Percentiles rank a stretch among this genome's conserved stretches.
Conservation (phyloP, 2,888 invertebrate genomes). For the Eretmocerus hayati region DNA sequence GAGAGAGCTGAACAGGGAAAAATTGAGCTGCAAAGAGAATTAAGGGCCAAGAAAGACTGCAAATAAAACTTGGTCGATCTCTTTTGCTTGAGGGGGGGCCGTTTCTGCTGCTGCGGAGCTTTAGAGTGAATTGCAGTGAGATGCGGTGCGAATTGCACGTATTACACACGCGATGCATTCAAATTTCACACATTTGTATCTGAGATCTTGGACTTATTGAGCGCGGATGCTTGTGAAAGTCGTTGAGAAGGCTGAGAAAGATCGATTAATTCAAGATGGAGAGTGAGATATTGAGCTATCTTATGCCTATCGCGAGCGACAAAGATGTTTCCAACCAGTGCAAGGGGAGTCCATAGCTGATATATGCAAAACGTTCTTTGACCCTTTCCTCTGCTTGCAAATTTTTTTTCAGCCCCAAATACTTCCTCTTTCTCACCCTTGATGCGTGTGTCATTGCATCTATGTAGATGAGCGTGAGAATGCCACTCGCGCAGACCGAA, state of each 20-base stretch:
- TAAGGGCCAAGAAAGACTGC: constrained; percentile 6
- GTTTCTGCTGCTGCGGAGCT: too few relatives aligned
- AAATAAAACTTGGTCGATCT: constrained; percentile 11
- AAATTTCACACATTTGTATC: too few relatives aligned
- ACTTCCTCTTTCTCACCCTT: constrained; percentile 35
- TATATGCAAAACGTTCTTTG: constrained; percentile 36
- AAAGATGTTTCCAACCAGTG: constrained; percentile 27
- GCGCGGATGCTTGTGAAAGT: too few relatives aligned
- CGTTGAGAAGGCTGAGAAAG: constrained; percentile 4
- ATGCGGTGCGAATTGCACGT: too few relatives aligned
- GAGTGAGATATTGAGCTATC: constrained; percentile 28
- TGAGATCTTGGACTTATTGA: too few relatives aligned
- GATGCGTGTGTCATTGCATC: constrained; percentile 36
- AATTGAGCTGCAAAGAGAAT: constrained; percentile 3
- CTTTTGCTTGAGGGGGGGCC: constrained; percentile 24
- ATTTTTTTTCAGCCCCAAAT: constrained; percentile 37
- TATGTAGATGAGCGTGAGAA: constrained; percentile 47
- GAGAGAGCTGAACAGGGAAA: constrained; percentile 2
- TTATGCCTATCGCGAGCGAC: constrained; percentile 28
- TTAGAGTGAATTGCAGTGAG: too few relatives aligned
- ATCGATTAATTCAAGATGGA: too few relatives aligned
- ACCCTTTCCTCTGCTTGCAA: constrained; percentile 17
- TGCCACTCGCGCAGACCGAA: constrained; percentile 41
- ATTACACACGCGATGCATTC: too few relatives aligned
- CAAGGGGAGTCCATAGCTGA: constrained; percentile 41